Percentiles rank a stretch among this genome's conserved stretches.
Evolutionary conservation across 2,113 vertebrate species (phyloP).

Genomic region (Apteryx owenii): DNA sequence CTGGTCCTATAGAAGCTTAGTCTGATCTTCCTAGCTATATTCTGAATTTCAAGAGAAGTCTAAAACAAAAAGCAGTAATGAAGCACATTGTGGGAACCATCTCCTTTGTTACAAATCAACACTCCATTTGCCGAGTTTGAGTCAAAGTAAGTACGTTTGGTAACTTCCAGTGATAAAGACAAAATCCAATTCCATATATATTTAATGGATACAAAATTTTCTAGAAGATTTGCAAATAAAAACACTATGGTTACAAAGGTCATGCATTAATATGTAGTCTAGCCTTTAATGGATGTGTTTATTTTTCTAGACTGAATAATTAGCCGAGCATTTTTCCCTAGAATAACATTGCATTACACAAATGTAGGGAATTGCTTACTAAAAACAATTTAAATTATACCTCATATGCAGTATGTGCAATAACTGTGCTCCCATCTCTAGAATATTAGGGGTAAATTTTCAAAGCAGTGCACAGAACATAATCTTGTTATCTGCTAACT

Average conservation of each 20-base stretch:
- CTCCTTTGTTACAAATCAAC: slow-evolving; percentile 1
- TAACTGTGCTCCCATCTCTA: not conserved
- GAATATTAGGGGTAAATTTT: slow-evolving; percentile 32
- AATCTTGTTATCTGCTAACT: slow-evolving; percentile 54
- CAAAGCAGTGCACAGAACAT: slow-evolving; percentile 62
- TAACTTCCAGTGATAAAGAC: slow-evolving; percentile 41
- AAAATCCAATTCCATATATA: slow-evolving; percentile 51
- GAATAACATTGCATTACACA: not conserved
- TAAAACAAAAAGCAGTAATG: slow-evolving; percentile 30
- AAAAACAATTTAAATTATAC: slow-evolving; percentile 29
- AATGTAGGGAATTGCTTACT: slow-evolving; percentile 32
- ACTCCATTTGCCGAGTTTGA: slow-evolving; percentile 6
- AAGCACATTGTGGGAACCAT: not conserved
- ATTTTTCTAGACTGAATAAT: slow-evolving; percentile 63
- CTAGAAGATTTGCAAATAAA: slow-evolving; percentile 57
- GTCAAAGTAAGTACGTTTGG: not conserved
- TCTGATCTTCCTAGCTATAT: slow-evolving; percentile 29
- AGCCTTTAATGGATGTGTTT: slow-evolving; percentile 58
- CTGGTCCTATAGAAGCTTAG: slow-evolving; percentile 25
- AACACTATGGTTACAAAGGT: slow-evolving; percentile 48
- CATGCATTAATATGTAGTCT: slow-evolving; percentile 4
- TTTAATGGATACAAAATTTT: slow-evolving; percentile 61
- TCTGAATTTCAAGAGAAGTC: slow-evolving; percentile 43
- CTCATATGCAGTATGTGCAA: not conserved
- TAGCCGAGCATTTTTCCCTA: not conserved